Evolutionary conservation across 1,140 invertebrate genomes (phyloP).

Genomic region (Chelonus insularis): DNA sequence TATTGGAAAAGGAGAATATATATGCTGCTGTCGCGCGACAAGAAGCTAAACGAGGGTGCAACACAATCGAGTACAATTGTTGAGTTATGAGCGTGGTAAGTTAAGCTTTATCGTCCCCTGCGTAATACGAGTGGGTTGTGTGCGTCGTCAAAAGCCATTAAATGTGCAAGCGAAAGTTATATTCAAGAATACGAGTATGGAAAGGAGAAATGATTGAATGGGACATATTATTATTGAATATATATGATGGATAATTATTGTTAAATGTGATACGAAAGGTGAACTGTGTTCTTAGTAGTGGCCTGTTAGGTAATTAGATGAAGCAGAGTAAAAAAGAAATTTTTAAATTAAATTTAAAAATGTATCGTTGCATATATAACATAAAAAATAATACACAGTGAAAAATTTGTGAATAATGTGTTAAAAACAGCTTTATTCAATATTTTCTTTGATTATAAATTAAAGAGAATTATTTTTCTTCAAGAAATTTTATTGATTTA

Average conservation of each 20-base stretch:
- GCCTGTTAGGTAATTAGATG: constrained; percentile 59
- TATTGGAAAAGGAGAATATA: constrained; percentile 25
- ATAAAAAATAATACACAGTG: not conserved
- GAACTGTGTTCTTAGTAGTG: constrained; percentile 59
- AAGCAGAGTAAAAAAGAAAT: constrained; percentile 24
- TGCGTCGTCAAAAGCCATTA: constrained; percentile 3
- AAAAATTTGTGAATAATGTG: no score
- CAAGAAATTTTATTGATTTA: no score
- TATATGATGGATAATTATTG: no score
- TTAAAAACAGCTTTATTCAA: no score
- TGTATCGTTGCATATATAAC: constrained; percentile 26
- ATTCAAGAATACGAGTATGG: not conserved
- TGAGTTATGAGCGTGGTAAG: constrained; percentile 16
- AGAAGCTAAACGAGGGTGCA: constrained; percentile 11
- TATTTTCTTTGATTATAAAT: no score
- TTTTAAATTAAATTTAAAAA: constrained; percentile 11
- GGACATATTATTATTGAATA: no score
- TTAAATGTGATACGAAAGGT: constrained; percentile 57
- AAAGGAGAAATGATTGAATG: not conserved
- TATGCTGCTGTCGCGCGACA: constrained; percentile 24
- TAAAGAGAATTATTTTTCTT: no score
- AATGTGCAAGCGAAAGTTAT: not conserved
- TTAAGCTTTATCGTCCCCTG: constrained; percentile 20
- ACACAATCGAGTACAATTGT: constrained; percentile 28
- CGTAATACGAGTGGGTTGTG: constrained; percentile 8